Evolutionary conservation across 2,797 vertebrate genomes (phyloP).

Genomic region (Danio albolineatus): DNA sequence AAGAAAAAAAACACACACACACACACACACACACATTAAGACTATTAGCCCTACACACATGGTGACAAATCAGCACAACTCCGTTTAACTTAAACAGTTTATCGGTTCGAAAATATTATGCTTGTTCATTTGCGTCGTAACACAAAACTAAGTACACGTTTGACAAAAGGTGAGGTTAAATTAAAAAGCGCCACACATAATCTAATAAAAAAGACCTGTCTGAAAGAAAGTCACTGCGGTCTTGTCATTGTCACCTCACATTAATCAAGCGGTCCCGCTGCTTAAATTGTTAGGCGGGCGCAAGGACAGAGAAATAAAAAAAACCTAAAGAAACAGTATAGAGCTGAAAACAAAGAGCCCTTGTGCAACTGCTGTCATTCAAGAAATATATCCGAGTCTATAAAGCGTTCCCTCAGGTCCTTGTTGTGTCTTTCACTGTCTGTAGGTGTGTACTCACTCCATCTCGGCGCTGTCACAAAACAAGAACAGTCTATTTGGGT

Average conservation of each 20-base stretch:
- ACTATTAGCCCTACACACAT: slow-evolving; percentile 13
- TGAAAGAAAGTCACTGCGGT: slow-evolving; percentile 45
- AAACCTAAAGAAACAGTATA: slow-evolving; percentile 41
- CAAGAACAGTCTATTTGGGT: slow-evolving; percentile 68
- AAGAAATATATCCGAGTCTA: slow-evolving; percentile 61
- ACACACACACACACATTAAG: slow-evolving; percentile 41
- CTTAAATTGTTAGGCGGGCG: slow-evolving; percentile 56
- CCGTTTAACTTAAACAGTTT: slow-evolving; percentile 30
- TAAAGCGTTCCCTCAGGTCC: slow-evolving; percentile 63
- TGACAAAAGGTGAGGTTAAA: slow-evolving; percentile 5
- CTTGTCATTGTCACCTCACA: slow-evolving; percentile 54
- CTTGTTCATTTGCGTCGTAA: slow-evolving; percentile 26
- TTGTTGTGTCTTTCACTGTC: slow-evolving; percentile 59
- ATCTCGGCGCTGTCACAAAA: slow-evolving; percentile 66
- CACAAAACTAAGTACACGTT: neutral
- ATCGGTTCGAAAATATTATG: slow-evolving; percentile 21
- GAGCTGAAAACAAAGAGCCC: slow-evolving; percentile 14
- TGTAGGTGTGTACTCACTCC: slow-evolving; percentile 59
- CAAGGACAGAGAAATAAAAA: slow-evolving; percentile 58
- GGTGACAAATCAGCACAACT: slow-evolving; percentile 2
- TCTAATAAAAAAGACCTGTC: slow-evolving; percentile 26
- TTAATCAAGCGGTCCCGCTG: slow-evolving; percentile 50
- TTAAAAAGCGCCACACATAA: slow-evolving; percentile 1
- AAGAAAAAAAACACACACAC: slow-evolving; percentile 52
- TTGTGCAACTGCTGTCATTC: slow-evolving; percentile 56